These are phyloP conservation scores for Sycophila texana DNA, from an alignment of 2,888 invertebrate species.

Conservation along the genomic window DNA sequence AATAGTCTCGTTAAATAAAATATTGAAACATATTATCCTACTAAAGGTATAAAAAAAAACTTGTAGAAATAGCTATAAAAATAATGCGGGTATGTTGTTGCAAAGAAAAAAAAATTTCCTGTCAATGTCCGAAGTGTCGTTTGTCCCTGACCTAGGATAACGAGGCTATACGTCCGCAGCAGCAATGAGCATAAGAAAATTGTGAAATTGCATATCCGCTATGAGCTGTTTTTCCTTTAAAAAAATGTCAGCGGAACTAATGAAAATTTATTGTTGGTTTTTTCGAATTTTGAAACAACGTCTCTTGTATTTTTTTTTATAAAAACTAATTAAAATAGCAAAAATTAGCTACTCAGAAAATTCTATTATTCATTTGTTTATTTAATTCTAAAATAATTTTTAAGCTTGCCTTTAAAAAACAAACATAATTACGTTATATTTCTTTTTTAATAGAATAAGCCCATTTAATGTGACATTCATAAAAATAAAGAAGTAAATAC, in stretches of 20 bases:
- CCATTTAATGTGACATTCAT: too few relatives aligned
- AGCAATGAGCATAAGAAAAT: conserved; percentile 43
- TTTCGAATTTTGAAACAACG: too few relatives aligned
- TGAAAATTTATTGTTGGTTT: not conserved
- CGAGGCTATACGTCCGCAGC: conserved; percentile 44
- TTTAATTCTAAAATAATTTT: too few relatives aligned
- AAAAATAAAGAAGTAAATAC: too few relatives aligned
- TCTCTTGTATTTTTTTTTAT: not conserved
- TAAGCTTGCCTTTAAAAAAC: too few relatives aligned
- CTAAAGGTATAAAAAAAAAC: not conserved
- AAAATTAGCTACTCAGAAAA: not conserved
- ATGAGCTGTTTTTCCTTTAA: conserved; percentile 19
- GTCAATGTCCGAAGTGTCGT: conserved; percentile 45
- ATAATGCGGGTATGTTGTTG: conserved; percentile 17
- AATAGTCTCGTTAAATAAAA: conserved; percentile 10
- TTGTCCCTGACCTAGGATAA: conserved; percentile 56
- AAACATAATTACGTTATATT: too few relatives aligned
- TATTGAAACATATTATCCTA: not conserved
- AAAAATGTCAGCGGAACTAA: conserved; percentile 37
- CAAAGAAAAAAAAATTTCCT: conserved; percentile 27
- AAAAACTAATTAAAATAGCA: not conserved
- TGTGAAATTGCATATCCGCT: conserved; percentile 50
- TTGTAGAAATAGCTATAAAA: not conserved
- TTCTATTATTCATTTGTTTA: too few relatives aligned
- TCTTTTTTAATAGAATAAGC: too few relatives aligned